Evolutionary conservation across 2,888 invertebrate species (phyloP), one percentile per base, ranked within the genome.

Genomic region (Hypercompe scribonia): DNA sequence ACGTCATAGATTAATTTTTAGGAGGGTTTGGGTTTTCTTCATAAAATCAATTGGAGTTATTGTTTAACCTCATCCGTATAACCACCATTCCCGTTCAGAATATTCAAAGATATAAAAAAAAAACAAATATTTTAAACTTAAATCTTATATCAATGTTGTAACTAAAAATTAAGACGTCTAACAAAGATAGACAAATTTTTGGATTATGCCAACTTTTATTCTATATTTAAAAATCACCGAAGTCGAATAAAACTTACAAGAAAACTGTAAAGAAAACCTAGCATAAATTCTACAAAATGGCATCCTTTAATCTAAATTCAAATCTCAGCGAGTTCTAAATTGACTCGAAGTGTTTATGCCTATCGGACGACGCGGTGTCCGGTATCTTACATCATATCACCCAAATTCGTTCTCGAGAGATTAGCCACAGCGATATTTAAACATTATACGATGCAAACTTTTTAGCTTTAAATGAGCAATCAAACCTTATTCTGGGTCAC

Each of bases 401-500:
- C 70, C n/a, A 78, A 81, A 83, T 80, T 80, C 76, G 78, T 84
- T 80, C 71, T 68, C 68, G 50, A 64, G 24, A 79, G 80, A 82
- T 86, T 87, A 86, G 81, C 74, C 68, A 75, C 79, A 76, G 82
- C 76, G 77, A 72, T 81, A 68, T 78, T 76, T 79, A 81, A 81
- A 81, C 78, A 76, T 80, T 75, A 79, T 63, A 70, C 76, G 79
- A 80, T 68, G 79, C 75, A 75, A 78, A 83, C 81, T 81, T 85
- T 79, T 84, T 79, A 72, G 65, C 71, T 64, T 75, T 76, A 83
- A 86, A 86, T 84, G 81, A 83, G 42, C 81, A 73, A 78, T 71
- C 72, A 78, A 78, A 78, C 74, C 77, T 46, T 68, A 73, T 79
- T 75, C 74, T 69, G 54, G 61, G 50, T 65, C 31, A 39, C 31